These are phyloP conservation scores for Troides aeacus DNA, from an alignment of 2,888 invertebrate species.

Conservation along the genomic window DNA sequence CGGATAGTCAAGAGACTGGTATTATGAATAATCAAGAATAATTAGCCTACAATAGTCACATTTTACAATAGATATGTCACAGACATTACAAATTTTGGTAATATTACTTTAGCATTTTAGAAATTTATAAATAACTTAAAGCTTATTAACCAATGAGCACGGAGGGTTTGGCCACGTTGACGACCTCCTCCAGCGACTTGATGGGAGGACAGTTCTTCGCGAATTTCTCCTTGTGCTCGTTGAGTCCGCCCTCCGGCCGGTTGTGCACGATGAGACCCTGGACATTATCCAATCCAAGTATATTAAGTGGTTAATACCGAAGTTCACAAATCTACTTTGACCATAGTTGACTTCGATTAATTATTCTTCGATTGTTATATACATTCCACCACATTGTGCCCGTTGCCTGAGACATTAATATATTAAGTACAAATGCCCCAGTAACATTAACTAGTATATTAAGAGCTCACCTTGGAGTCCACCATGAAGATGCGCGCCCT, in stretches of 20 bases:
- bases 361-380: no score
- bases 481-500: constrained; percentile 94
- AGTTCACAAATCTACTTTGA: no score
- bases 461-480: constrained; percentile 84
- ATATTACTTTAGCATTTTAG: no score
- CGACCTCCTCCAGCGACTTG: constrained; percentile 88
- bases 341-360: not conserved
- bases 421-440: no score
- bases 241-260: constrained; percentile 89
- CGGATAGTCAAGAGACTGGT: no score
- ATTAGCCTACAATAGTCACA: no score
- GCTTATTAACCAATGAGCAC: constrained; percentile 90
- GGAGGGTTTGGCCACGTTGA: constrained; percentile 89
- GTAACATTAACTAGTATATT: no score
- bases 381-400: no score
- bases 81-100: no score
- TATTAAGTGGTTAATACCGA: not conserved
- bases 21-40: no score
- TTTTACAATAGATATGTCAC: no score
- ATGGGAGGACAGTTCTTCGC: constrained; percentile 89
- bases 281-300: not conserved
- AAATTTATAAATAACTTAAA: not conserved
- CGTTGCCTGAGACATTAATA: no score
- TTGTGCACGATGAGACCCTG: constrained; percentile 92
- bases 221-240: constrained; percentile 89